phyloP scores from a whole-genome alignment of 37 sponge, comb jelly and placozoan species.

The Eunapius fragilis region DNA sequence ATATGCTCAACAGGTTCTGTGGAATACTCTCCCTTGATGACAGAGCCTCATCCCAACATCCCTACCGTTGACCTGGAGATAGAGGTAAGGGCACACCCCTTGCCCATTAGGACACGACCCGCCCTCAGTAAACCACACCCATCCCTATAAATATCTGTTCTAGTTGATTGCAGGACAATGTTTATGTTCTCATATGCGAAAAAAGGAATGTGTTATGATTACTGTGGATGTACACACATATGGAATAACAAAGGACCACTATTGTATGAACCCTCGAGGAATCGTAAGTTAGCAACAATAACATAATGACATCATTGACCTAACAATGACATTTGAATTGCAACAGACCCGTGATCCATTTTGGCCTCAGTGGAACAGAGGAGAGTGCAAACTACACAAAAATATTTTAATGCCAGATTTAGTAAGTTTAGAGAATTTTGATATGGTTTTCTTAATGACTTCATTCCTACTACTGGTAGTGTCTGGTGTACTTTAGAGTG shows the following conservation, averaged over 20 bases:
- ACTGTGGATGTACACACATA: constrained; percentile 47
- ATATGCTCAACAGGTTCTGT: neutral
- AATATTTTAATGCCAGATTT: constrained; percentile 24
- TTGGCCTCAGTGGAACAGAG: constrained; percentile 5
- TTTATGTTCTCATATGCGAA: constrained; percentile 17
- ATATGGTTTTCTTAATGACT: neutral
- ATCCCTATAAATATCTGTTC: no score
- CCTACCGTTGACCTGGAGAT: constrained; percentile 52
- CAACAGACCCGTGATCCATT: constrained; percentile 6
- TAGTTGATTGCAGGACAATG: constrained; percentile 71
- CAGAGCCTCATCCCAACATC: constrained; percentile 41
- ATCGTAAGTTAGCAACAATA: neutral
- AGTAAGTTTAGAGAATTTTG: constrained; percentile 4
- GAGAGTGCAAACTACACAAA: neutral
- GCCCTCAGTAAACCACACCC: neutral
- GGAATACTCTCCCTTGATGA: constrained; percentile 28
- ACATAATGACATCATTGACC: neutral
- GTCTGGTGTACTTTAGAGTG: constrained; percentile 64
- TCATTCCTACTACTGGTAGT: constrained; percentile 16
- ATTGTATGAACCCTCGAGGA: neutral
- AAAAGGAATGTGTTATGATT: constrained; percentile 17
- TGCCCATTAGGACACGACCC: neutral
- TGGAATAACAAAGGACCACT: constrained; percentile 51
- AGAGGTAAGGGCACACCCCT: constrained; percentile 25
- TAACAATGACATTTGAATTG: neutral